Conservation (phyloP, 2,113 vertebrate genomes). For the Polypterus senegalus region DNA sequence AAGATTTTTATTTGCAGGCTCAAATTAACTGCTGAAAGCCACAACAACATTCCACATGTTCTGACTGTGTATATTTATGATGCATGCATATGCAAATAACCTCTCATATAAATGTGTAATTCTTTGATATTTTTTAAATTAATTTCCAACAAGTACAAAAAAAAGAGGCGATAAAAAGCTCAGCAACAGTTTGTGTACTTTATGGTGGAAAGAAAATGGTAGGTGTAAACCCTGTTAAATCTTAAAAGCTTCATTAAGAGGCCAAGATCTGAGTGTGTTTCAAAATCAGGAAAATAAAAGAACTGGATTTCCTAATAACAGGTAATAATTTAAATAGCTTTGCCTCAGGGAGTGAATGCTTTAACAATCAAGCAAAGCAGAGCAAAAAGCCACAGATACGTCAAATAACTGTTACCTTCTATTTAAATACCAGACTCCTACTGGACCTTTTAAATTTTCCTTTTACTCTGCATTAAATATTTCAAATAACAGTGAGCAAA, state of each 20-base stretch:
- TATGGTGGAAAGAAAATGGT: slow-evolving; percentile 30
- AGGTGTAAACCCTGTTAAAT: slow-evolving; percentile 28
- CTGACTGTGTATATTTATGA: too few relatives aligned
- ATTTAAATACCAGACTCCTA: slow-evolving; percentile 16
- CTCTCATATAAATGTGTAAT: too few relatives aligned
- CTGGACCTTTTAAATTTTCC: slow-evolving; percentile 20
- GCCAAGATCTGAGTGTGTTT: slow-evolving; percentile 32
- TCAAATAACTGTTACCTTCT: slow-evolving; percentile 21
- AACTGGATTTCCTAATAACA: slow-evolving; percentile 33
- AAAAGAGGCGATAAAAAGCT: too few relatives aligned
- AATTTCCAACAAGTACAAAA: neutral
- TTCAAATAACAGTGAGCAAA: neutral
- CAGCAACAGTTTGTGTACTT: slow-evolving; percentile 21
- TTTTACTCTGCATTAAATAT: neutral
- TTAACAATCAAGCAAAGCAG: slow-evolving; percentile 32
- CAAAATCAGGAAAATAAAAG: slow-evolving; percentile 35
- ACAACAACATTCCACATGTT: too few relatives aligned
- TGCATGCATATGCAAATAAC: too few relatives aligned
- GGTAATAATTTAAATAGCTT: slow-evolving; percentile 35
- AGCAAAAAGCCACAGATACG: slow-evolving; percentile 33
- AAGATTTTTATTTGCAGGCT: too few relatives aligned
- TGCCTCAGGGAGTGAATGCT: slow-evolving; percentile 25
- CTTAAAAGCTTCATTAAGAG: slow-evolving; percentile 40
- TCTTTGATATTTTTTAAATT: too few relatives aligned
- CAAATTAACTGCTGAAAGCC: too few relatives aligned